These are phyloP conservation scores for Meles meles DNA, from an alignment of 2,113 vertebrate species.

Conservation along the genomic window DNA sequence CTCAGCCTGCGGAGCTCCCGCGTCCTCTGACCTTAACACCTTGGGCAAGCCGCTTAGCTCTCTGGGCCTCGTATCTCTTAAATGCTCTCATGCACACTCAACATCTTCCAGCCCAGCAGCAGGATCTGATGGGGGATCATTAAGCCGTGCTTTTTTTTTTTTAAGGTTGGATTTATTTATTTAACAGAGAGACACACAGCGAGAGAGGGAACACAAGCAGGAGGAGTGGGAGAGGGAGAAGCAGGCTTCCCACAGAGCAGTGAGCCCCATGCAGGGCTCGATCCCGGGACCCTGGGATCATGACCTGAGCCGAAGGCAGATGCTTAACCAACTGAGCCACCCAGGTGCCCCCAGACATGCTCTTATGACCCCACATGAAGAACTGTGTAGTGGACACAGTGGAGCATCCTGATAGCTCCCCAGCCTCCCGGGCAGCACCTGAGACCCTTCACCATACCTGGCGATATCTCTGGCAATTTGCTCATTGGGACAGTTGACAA, in stretches of 20 bases:
- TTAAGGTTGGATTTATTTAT: too few relatives aligned
- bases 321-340: too few relatives aligned
- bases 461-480: slow-evolving; percentile 88
- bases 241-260: too few relatives aligned
- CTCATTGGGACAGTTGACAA: slow-evolving; percentile 90
- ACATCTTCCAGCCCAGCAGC: neutral
- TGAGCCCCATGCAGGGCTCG: too few relatives aligned
- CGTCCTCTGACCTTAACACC: neutral
- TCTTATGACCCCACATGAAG: neutral
- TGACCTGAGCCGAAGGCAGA: too few relatives aligned
- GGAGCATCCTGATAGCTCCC: neutral
- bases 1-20: neutral
- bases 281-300: too few relatives aligned
- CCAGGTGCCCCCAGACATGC: neutral
- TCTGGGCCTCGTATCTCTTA: neutral
- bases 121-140: neutral
- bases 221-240: too few relatives aligned
- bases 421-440: neutral
- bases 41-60: neutral
- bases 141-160: neutral
- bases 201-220: too few relatives aligned
- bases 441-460: slow-evolving; percentile 80
- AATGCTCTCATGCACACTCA: neutral
- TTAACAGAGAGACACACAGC: too few relatives aligned
- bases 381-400: neutral